Conservation (phyloP, 2,113 vertebrate genomes). For the Sphaerodactylus townsendi region DNA sequence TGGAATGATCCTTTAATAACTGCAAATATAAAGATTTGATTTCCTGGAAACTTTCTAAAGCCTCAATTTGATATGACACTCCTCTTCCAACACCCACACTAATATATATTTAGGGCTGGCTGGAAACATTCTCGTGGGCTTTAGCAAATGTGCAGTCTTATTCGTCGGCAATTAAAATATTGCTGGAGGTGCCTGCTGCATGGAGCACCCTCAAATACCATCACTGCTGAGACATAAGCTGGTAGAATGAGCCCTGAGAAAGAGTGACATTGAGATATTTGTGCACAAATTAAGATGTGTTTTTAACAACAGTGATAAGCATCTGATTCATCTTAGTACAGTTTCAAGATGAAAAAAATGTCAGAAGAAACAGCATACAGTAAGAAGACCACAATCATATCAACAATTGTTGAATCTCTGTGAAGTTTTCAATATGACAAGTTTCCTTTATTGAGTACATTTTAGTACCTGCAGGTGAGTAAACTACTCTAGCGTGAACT, state of each 20-base stretch:
- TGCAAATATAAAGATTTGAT: constrained; percentile 42
- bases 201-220: background rate
- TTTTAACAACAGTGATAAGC: constrained; percentile 45
- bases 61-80: constrained; percentile 40
- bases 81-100: constrained; percentile 12
- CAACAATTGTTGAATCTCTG: constrained; percentile 32
- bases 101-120: constrained; percentile 8
- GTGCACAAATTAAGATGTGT: constrained; percentile 14
- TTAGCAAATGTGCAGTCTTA: constrained; percentile 18
- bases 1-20: constrained; percentile 42
- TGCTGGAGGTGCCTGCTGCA: background rate
- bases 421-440: background rate
- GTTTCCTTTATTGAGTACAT: background rate
- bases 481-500: background rate
- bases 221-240: constrained; percentile 11
- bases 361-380: constrained; percentile 28
- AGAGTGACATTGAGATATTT: constrained; percentile 7
- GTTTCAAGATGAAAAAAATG: constrained; percentile 39
- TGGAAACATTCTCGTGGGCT: constrained; percentile 34
- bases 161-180: constrained; percentile 45
- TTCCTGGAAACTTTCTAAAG: constrained; percentile 33
- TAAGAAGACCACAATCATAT: constrained; percentile 39
- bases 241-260: background rate
- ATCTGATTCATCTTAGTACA: constrained; percentile 37
- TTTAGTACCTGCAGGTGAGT: background rate